Base-by-base conservation (phyloP, 2,797 vertebrate genomes). In the Adrianichthys oophorus region DNA sequence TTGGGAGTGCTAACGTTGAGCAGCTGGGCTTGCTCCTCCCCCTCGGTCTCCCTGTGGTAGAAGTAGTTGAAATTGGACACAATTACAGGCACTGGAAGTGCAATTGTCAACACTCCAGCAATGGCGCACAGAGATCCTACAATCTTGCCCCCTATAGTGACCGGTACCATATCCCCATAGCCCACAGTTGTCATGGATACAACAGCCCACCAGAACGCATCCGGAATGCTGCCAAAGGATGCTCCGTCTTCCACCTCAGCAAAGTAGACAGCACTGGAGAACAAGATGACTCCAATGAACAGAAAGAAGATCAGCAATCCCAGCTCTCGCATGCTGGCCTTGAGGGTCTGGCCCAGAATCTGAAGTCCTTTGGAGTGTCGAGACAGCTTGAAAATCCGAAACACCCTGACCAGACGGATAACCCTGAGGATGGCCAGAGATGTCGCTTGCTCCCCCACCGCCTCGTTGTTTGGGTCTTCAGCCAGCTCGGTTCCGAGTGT, bases 21-120 rank as follows among this genome's bases (percentile, higher is more conserved):
- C 74, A 98, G 91, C 90, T 98, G 95, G 85, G 96, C 96, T 93
- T 99, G 96, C 89, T 99, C 98, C 85, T 98, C 98, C 88, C 96
- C 96, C 88, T 99, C 98, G 51, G 96, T 98, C 93, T 99, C 98
- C 90, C 97, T 93, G 92, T 99, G 98, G 93, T 99, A 99, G 94
- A 99, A 99, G 95, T 99, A 99, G 93, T 99, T 99, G 94, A 99
- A 99, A 93, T 99, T 99, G 94, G 97, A 99, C 87, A 99, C 98
- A 74, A 99, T 99, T 91, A 99, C 98, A 91, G 98, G 98, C 86
- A 99, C 98, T 76, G 98, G 98, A 82, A 99, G 95, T 60, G 98
- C 97, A 92, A 99, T 99, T 85, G 98, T 99, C 84, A 99, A 92
- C 93, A 99, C 98, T 85, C 98, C 98, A 77, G 98, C 97, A 55